phyloP scores from a whole-genome alignment of 2,797 vertebrate species.

The Enteromius unitaeniatus region DNA sequence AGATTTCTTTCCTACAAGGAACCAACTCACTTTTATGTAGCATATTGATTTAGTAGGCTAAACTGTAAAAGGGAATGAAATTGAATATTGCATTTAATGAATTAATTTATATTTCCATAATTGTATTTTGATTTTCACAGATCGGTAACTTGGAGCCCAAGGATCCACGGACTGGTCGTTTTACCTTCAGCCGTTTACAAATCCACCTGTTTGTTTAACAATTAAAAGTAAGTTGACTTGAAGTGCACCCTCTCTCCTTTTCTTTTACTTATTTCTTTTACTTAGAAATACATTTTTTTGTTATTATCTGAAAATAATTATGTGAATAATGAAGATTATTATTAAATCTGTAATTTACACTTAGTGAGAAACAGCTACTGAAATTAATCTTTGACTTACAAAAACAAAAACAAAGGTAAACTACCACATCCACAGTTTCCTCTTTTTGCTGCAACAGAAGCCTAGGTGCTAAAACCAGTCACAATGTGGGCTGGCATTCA shows the following conservation, averaged over 20 bases:
- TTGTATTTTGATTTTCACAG: not conserved
- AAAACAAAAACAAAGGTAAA: not conserved
- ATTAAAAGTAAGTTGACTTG: constrained; percentile 17
- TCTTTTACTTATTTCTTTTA: too few species aligned
- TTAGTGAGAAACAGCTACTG: not conserved
- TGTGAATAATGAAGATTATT: too few species aligned
- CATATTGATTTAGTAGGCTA: not conserved
- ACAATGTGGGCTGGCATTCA: not conserved
- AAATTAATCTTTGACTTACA: not conserved
- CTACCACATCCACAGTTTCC: not conserved
- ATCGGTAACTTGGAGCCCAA: constrained; percentile 9
- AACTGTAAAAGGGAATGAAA: not conserved
- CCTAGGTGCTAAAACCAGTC: not conserved
- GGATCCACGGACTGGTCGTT: constrained; percentile 34
- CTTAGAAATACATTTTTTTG: too few species aligned
- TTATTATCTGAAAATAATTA: too few species aligned
- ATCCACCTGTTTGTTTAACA: not conserved
- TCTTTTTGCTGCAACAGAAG: not conserved
- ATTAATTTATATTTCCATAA: not conserved
- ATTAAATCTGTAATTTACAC: too few species aligned
- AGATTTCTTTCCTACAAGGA: not conserved
- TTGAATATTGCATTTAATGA: not conserved
- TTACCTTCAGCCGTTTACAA: constrained; percentile 12
- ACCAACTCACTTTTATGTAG: not conserved
- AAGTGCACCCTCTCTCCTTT: not conserved